Base-by-base conservation (phyloP, 1,140 invertebrate genomes). In the Rhagoletis pomonella region DNA sequence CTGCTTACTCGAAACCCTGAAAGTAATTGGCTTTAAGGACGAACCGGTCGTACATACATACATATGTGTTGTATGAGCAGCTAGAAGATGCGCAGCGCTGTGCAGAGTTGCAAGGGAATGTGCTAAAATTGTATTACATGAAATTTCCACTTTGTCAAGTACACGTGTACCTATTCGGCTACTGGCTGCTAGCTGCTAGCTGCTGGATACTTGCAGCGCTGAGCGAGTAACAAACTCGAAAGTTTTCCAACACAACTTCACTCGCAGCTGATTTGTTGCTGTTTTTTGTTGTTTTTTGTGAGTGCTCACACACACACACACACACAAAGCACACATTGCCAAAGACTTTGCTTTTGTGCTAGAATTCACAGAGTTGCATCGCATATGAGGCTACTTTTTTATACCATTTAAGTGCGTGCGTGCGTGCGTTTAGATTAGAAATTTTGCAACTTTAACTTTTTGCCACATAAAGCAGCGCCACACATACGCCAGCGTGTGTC, bases 361-460 rank as follows among this genome's bases (percentile, higher is more conserved):
- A 62, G 7, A 62, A 7, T 62, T 62, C n/a, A n/a, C 60, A 14
- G 60, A 14, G 17, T 14, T 62, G 17, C 17, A 62, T 14, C 60
- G 17, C 60, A 62, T 4, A n/a, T n/a, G n/a, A 14, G n/a, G 60
- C 12, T 62, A 14, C 29, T 62, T 62, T 62, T 62, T 62, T 62
- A 62, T 88, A 87, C 86, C 86, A 84, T 12, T 69, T 29, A 64
- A 47, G n/a, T 60, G 62, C 58, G n/a, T 60, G 87, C 87, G 87
- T 65, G 88, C 87, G 81, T 87, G 89, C 88, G 84, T 85, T 85
- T 85, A 81, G 73, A 87, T 67, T 58, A 50, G 84, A 86, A 73
- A 81, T 81, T 58, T 81, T 81, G 73, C 47, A 81, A 81, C 73
- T 81, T 81, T 55, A 81, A 81, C 73, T 81, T 81, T 81, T 55